Percentiles rank a stretch among this genome's conserved stretches.
These are phyloP conservation scores for Glaucopsyche alexis DNA, from an alignment of 2,888 invertebrate genomes.

Conservation along the genomic window DNA sequence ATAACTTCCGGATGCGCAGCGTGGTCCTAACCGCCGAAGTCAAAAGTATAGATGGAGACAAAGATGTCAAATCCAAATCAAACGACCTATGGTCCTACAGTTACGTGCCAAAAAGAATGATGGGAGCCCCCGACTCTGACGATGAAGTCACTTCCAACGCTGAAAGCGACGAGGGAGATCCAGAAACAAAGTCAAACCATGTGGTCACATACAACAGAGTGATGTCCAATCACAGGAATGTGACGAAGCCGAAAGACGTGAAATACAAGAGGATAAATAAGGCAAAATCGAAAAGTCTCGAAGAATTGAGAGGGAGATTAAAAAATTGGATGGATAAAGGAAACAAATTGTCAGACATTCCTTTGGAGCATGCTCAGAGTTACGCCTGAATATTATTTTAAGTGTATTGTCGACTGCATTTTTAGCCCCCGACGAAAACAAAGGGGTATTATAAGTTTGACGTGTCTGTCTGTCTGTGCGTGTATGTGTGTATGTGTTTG, in stretches of 20 bases:
- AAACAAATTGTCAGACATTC: constrained; percentile 83
- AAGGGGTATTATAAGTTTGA: too few relatives aligned
- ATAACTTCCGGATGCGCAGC: constrained; percentile 74
- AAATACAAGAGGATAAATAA: constrained; percentile 95
- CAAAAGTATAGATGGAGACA: constrained; percentile 68
- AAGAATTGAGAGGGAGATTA: constrained; percentile 89
- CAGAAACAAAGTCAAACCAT: constrained; percentile 69
- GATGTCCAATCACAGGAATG: constrained; percentile 94
- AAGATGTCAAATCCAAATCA: constrained; percentile 57
- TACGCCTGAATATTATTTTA: constrained; percentile 70
- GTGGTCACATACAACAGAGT: constrained; percentile 91
- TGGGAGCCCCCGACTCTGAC: constrained; percentile 66
- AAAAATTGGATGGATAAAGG: constrained; percentile 93
- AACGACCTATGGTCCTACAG: constrained; percentile 71
- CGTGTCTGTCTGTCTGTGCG: too few relatives aligned
- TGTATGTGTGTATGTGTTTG: too few relatives aligned
- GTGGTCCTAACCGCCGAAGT: constrained; percentile 69
- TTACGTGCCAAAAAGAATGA: constrained; percentile 75
- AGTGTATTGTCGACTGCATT: constrained; percentile 45
- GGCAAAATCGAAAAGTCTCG: constrained; percentile 93
- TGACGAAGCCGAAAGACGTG: constrained; percentile 94
- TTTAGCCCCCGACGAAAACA: too few relatives aligned
- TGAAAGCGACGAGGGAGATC: constrained; percentile 68
- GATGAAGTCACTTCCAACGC: constrained; percentile 68
- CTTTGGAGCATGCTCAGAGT: constrained; percentile 84